Evolutionary conservation across 1,140 invertebrate genomes (phyloP), one percentile per base, ranked within the genome.

Genomic region (Sminthurides bifidus): DNA sequence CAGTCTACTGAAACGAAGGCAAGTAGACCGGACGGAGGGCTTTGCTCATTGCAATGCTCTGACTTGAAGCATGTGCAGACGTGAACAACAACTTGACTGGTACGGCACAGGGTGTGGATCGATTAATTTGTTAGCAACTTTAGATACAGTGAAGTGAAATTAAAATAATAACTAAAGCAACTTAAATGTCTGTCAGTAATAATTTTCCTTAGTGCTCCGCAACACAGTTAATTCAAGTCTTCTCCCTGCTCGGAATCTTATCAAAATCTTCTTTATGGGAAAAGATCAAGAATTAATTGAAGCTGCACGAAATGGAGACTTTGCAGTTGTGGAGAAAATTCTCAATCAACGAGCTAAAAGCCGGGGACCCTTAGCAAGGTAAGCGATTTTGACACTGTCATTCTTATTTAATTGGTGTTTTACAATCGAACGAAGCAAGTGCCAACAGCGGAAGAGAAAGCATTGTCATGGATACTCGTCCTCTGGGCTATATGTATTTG

Each of bases 201-300:
- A 24, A 46, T 5, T 6, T 26, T 33, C 46, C n/a, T n/a, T n/a
- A n/a, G n/a, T n/a, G n/a, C n/a, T n/a, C n/a, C n/a, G n/a, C n/a
- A n/a, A n/a, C n/a, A n/a, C n/a, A n/a, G n/a, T n/a, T n/a, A n/a
- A n/a, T n/a, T n/a, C n/a, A n/a, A n/a, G n/a, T n/a, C n/a, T n/a
- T n/a, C n/a, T n/a, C n/a, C n/a, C n/a, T n/a, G n/a, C n/a, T n/a
- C n/a, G n/a, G n/a, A n/a, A n/a, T n/a, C n/a, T n/a, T n/a, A n/a
- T n/a, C n/a, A n/a, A n/a, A n/a, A n/a, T n/a, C n/a, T n/a, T n/a
- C n/a, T n/a, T 33, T 33, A 90, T 96, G 89, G 91, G 90, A 69
- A 92, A 92, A 76, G 91, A 94, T 73, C 87, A 92, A 73, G 91
- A 95, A 75, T 79, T 96, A 73, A 79, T 96, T 71, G 90, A 95